A percentile compares a stretch with the other conserved stretches of the same genome.
phyloP scores from a whole-genome alignment of 2,797 vertebrate species.

The Karalla daura region DNA sequence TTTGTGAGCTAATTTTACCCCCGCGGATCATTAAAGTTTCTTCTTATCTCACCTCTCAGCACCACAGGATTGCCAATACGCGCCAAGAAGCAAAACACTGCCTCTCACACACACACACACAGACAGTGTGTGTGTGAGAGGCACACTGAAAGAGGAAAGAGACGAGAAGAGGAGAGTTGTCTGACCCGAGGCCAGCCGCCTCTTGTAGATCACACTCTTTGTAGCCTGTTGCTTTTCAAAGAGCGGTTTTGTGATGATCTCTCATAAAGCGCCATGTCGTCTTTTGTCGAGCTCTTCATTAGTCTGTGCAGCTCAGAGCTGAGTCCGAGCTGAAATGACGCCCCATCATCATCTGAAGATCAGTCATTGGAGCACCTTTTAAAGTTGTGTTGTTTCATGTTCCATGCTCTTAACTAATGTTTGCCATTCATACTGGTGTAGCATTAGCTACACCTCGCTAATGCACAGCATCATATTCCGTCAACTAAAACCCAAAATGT shows the following conservation, averaged over 20 bases:
- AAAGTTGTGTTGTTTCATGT: no score
- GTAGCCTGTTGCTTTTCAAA: background rate
- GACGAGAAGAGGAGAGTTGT: background rate
- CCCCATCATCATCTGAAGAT: no score
- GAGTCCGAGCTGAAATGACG: no score
- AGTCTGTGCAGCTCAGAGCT: background rate
- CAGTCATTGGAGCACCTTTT: no score
- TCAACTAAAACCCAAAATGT: no score
- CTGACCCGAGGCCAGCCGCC: slow-evolving; percentile 8
- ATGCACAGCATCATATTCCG: no score
- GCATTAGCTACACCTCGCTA: no score
- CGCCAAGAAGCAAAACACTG: slow-evolving; percentile 9
- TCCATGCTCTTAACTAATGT: no score
- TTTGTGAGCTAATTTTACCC: slow-evolving; percentile 24
- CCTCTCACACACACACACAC: background rate
- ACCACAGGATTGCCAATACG: background rate
- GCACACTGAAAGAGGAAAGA: no score
- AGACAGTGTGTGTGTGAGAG: no score
- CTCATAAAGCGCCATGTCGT: background rate
- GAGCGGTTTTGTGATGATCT: background rate
- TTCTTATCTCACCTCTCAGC: slow-evolving; percentile 33
- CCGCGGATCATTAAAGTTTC: slow-evolving; percentile 43
- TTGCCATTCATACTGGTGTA: no score
- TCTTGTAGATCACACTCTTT: background rate
- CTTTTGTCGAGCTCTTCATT: background rate